Conservation (phyloP, 2,113 vertebrate genomes). For the Passerina amoena region DNA sequence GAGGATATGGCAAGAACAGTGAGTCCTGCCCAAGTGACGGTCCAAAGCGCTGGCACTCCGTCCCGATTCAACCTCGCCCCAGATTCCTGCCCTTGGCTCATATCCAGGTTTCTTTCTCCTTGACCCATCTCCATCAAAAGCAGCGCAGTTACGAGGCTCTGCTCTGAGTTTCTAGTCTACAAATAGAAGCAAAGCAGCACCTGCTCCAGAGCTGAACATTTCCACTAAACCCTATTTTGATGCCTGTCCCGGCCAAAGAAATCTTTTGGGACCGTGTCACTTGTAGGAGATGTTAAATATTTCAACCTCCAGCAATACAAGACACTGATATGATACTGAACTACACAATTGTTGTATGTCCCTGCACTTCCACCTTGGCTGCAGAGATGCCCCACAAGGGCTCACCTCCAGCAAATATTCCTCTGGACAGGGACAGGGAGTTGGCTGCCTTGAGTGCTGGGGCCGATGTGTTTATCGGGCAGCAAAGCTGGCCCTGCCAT, state of each 20-base stretch:
- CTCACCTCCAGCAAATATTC: neutral
- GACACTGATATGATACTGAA: neutral
- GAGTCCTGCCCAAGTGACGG: slow-evolving; percentile 50
- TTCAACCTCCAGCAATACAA: neutral
- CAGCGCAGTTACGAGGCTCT: neutral
- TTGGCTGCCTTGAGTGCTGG: neutral
- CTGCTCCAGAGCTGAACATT: slow-evolving; percentile 25
- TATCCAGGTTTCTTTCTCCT: slow-evolving; percentile 60
- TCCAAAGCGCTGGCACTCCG: slow-evolving; percentile 5
- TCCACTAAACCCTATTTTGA: slow-evolving; percentile 41
- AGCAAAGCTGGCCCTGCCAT: neutral
- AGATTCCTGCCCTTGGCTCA: slow-evolving; percentile 37
- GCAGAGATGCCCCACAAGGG: neutral
- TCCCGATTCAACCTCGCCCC: slow-evolving; percentile 60
- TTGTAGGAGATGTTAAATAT: neutral
- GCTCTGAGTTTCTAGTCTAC: slow-evolving; percentile 22
- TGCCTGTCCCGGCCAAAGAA: neutral
- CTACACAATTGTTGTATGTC: neutral
- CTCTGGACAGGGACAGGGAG: neutral
- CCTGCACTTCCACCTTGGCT: neutral
- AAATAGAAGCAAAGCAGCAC: slow-evolving; percentile 49
- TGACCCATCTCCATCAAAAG: slow-evolving; percentile 62
- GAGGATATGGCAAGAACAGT: slow-evolving; percentile 12
- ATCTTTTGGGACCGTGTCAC: neutral
- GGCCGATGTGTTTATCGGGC: neutral